Evolutionary conservation across 2,797 vertebrate genomes (phyloP), one percentile per base, ranked within the genome.

Genomic region (Caiman crocodilus): DNA sequence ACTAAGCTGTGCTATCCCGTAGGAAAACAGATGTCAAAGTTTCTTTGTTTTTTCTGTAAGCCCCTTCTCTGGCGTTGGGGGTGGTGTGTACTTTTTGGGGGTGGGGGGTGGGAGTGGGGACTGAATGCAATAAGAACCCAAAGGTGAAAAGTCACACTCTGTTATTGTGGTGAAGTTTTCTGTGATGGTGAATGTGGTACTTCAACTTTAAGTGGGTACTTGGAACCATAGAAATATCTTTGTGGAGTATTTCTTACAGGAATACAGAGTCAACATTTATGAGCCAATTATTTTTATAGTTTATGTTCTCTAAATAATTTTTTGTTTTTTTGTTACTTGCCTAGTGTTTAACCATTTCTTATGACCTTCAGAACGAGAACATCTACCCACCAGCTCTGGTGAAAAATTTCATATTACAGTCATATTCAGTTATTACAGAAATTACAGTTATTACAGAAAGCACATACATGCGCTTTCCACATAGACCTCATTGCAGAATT

Each of bases 1-100:
- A 55, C 0, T 4, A 83, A 59, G 69, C 69, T 79, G 85, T 25
- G 69, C 4, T 87, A 35, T 35, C 60, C 55, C 83, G 58, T 57
- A 61, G 74, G 21, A 79, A 64, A 89, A 76, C 90, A 77, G 64
- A 79, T 79, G 83, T 12, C 85, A 50, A 88, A 88, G 93, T 55
- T n/a, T 65, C 13, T 65, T 84, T 50, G 60, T 80, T 94, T 50
- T 86, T 63, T 6, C 87, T 69, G 17, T 13, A 42, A 76, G 94
- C 69, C 11, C 50, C 76, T 78, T 76, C 79, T 64, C 80, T 75
- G 83, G 75, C 87, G 80, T 75, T 83, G 75, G 74, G 42, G 42
- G 42, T 50, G 42, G 35, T 35, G 5, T 35, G 35, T 35, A n/a
- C 57, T 80, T 76, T 89, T 50, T 50, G 42, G 42, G 42, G 42